Evolutionary conservation across 2,888 invertebrate species (phyloP).

Genomic region (Athripsodes cinereus): DNA sequence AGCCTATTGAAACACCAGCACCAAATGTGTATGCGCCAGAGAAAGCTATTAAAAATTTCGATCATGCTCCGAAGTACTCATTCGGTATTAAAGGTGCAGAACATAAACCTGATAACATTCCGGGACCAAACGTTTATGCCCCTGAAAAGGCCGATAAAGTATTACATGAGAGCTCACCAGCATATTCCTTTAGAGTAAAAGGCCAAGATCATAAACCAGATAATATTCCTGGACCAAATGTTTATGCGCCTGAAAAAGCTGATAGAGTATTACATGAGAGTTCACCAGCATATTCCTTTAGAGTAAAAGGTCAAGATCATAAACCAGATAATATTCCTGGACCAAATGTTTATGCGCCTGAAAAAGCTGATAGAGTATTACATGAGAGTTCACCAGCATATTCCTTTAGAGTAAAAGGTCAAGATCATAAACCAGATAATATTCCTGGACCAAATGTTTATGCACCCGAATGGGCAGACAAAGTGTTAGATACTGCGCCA

Average conservation of each 20-base stretch:
- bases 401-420: constrained; percentile 50
- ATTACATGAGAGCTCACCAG: constrained; percentile 52
- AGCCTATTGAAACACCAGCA: constrained; percentile 57
- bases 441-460: constrained; percentile 63
- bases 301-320: constrained; percentile 30
- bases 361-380: constrained; percentile 45
- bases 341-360: constrained; percentile 53
- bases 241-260: constrained; percentile 54
- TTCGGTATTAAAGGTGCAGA: constrained; percentile 51
- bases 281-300: constrained; percentile 25
- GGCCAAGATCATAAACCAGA: constrained; percentile 45
- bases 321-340: constrained; percentile 52
- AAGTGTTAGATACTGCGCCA: constrained; percentile 49
- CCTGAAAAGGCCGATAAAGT: constrained; percentile 52
- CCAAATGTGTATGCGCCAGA: constrained; percentile 53
- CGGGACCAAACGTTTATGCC: constrained; percentile 60
- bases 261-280: constrained; percentile 32
- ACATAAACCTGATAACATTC: constrained; percentile 37
- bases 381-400: constrained; percentile 55
- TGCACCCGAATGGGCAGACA: constrained; percentile 56
- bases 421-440: constrained; percentile 44
- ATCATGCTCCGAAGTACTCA: constrained; percentile 46
- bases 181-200: constrained; percentile 52
- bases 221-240: constrained; percentile 59
- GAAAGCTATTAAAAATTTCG: constrained; percentile 53